These are phyloP conservation scores for Cloeon dipterum DNA, from an alignment of 2,888 invertebrate species.

Conservation along the genomic window DNA sequence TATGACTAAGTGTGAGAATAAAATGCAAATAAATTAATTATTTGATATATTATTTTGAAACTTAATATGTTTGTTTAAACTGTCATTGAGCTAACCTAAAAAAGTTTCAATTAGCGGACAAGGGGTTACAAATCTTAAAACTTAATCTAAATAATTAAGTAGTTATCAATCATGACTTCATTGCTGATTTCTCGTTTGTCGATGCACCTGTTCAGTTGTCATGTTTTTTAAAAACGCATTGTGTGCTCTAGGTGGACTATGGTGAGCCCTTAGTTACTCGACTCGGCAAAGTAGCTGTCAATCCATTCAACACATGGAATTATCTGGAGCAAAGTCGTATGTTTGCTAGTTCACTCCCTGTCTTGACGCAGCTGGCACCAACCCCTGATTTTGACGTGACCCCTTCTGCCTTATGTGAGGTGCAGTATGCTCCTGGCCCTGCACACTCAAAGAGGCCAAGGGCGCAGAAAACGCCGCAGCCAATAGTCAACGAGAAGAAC, in stretches of 20 bases:
- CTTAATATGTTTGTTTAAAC: neutral
- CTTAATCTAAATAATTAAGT: no score
- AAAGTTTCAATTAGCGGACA: no score
- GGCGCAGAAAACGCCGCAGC: neutral
- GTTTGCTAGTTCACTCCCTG: no score
- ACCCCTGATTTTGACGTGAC: neutral
- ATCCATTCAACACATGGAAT: conserved; percentile 44
- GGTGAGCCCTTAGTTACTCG: conserved; percentile 20
- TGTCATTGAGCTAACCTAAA: no score
- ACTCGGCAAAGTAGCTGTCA: conserved; percentile 24
- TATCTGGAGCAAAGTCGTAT: conserved; percentile 10
- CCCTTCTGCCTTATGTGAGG: neutral
- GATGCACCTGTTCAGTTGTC: no score
- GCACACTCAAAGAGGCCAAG: neutral
- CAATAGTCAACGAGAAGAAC: neutral
- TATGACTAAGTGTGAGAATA: neutral
- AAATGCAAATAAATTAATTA: neutral
- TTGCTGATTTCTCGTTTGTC: no score
- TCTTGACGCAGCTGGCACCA: neutral
- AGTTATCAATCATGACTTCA: no score
- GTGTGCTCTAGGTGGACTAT: no score
- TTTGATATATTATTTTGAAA: neutral
- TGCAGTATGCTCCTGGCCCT: neutral
- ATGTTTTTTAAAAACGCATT: no score
- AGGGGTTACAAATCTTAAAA: no score